Conservation (phyloP, 2,797 vertebrate species). For the Gymnoscopelus braueri region DNA sequence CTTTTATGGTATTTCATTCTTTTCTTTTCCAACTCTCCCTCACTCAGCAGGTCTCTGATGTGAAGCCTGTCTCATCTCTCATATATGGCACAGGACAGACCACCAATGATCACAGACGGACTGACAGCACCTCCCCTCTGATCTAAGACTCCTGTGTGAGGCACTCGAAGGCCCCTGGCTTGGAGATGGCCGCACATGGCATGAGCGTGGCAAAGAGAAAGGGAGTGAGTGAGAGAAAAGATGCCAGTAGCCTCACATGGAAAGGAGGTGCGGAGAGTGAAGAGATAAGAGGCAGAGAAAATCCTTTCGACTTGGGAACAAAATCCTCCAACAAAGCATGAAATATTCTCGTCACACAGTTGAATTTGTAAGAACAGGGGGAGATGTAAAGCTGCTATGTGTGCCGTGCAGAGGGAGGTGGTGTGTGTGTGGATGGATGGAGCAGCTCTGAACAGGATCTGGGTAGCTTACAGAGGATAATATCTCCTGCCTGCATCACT, state of each 20-base stretch:
- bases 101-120: too few relatives aligned
- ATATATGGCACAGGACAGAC: too few relatives aligned
- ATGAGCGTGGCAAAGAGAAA: too few relatives aligned
- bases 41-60: too few relatives aligned
- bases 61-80: too few relatives aligned
- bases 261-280: constrained; percentile 5
- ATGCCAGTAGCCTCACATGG: not conserved
- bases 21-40: too few relatives aligned
- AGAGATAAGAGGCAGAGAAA: not conserved
- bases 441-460: not conserved
- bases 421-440: not conserved
- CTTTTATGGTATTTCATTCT: too few relatives aligned
- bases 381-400: constrained; percentile 3
- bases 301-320: constrained; percentile 21
- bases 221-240: too few relatives aligned
- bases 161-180: too few relatives aligned
- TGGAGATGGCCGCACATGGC: too few relatives aligned
- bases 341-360: constrained; percentile 2
- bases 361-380: constrained; percentile 5
- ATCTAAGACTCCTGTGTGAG: too few relatives aligned
- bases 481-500: constrained; percentile 10
- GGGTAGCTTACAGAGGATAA: constrained; percentile 6
- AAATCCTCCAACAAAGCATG: not conserved
- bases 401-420: constrained; percentile 8
- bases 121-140: too few relatives aligned